Base-by-base conservation (phyloP, 2,888 invertebrate species). In the Cheilosia urbana region DNA sequence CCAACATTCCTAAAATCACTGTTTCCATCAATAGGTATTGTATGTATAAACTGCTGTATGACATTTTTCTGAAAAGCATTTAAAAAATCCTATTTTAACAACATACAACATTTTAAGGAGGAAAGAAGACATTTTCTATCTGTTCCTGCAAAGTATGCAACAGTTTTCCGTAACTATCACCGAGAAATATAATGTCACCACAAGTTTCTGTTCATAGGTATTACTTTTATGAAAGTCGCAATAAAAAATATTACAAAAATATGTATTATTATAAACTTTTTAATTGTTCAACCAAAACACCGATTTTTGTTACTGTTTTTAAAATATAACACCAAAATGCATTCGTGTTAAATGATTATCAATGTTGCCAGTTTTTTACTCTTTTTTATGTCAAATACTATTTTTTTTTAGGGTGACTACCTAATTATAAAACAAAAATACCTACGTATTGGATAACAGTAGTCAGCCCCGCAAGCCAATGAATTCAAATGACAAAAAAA, bases 381-480 rank as follows among this genome's bases (percentile, higher is more conserved):
- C 27, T 19, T 58, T 75, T 75, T 60, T 76, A 57, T 69, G 58
- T 69, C 47, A 55, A n/a, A n/a, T n/a, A 47, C 62, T 21, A 2
- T 62, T 2, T 1, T 5, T 62, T 37, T 69, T 78, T 62, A 63
- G 69, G 62, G 55, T 63, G 76, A 76, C 34, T 53, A 58, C 13
- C 37, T 37, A 37, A 51, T 75, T 76, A 30, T 49, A 49, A 17
- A 66, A 76, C 66, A 49, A 49, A 47, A 17, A 45, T 15, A 17
- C 17, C 34, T 49, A 17, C 17, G 45, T 49, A 65, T 78, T 69
- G 63, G 78, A 58, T 60, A 79, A 79, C 72, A 79, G 72, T 79
- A 79, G 72, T 72, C 79, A 72, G 65, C 79, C 66, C 79, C 72
- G 79, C 72, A 79, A 60, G 79, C 72, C 72, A 79, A 66, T 66